A percentile compares a stretch with the other conserved stretches of the same genome.
Evolutionary conservation across 1,140 invertebrate species (phyloP).

Genomic region (Batillaria attramentaria): DNA sequence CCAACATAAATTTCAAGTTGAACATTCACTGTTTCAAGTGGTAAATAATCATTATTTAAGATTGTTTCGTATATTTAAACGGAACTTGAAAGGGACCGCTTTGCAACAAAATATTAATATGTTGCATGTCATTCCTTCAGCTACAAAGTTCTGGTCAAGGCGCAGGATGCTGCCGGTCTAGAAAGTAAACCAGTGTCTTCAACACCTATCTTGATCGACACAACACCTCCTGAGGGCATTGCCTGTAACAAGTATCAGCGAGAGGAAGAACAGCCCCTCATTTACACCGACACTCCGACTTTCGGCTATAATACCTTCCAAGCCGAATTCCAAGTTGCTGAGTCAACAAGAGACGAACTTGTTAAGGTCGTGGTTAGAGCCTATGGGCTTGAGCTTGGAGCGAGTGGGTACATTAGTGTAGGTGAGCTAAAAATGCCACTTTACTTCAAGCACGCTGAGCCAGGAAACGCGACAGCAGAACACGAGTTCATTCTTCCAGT

Average conservation of each 20-base stretch:
- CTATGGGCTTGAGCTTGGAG: background rate
- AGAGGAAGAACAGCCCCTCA: background rate
- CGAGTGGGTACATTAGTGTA: background rate
- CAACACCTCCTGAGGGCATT: slow-evolving; percentile 38
- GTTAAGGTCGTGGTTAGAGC: background rate
- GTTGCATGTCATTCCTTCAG: background rate
- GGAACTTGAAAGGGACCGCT: no score
- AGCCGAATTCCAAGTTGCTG: background rate
- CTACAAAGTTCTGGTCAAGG: slow-evolving; percentile 40
- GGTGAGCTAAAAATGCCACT: slow-evolving; percentile 3
- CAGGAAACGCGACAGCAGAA: background rate
- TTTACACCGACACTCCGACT: background rate
- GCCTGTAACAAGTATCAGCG: slow-evolving; percentile 21
- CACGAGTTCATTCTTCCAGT: background rate
- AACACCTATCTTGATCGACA: slow-evolving; percentile 37
- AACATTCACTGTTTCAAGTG: no score
- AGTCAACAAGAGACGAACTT: background rate
- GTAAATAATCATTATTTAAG: no score
- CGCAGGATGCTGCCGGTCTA: slow-evolving; percentile 47
- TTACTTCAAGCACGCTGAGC: background rate
- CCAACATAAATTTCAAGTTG: no score
- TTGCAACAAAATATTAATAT: background rate
- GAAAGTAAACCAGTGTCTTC: slow-evolving; percentile 31
- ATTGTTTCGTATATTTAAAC: no score
- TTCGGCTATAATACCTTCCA: background rate